Evolutionary conservation across 1,140 invertebrate genomes (phyloP), one percentile per base, ranked within the genome.

Genomic region (Drosophila sechellia): DNA sequence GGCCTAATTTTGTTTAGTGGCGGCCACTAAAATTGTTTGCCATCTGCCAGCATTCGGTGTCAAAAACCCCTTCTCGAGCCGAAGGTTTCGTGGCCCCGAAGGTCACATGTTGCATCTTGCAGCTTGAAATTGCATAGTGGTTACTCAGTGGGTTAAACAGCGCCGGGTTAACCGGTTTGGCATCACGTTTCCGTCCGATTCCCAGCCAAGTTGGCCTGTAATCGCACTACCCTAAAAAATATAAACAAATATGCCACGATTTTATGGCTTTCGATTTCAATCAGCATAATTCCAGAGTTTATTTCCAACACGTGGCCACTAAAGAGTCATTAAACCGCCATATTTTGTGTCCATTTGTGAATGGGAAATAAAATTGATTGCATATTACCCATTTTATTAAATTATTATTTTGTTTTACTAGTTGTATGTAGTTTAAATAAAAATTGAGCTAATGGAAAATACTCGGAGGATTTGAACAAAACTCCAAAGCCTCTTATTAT

Each of bases 11-110:
- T 42, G 61, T 79, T 85, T 85, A 78, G 81, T 78, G 69, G 45
- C 48, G 74, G 54, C 34, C 64, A 87, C 75, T 81, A 87, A 87
- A 81, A 76, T 56, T 86, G 65, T 87, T 86, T 86, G 59, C 81
- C 57, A 81, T 71, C 48, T 69, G 55, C 27, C 61, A 22, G 63
- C 56, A 40, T 22, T 46, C n/a, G 59, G 57, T 84, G 80, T 84
- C 80, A 84, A 79, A 79, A 79, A 58, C 22, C 70, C 42, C 53
- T 11, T 11, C 10, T 11, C 54, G 69, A 72, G 42, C 37, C 54
- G 69, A 72, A 52, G 60, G 50, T 59, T 60, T 52, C 22, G 31
- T 64, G 35, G 17, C 46, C 55, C 37, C 35, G 72, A 84, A 84
- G 81, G 81, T 84, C 77, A 80, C 13, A 39, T 40, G 77, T 55